Conservation (phyloP, 2,113 vertebrate species). For the Anthoscopus minutus region DNA sequence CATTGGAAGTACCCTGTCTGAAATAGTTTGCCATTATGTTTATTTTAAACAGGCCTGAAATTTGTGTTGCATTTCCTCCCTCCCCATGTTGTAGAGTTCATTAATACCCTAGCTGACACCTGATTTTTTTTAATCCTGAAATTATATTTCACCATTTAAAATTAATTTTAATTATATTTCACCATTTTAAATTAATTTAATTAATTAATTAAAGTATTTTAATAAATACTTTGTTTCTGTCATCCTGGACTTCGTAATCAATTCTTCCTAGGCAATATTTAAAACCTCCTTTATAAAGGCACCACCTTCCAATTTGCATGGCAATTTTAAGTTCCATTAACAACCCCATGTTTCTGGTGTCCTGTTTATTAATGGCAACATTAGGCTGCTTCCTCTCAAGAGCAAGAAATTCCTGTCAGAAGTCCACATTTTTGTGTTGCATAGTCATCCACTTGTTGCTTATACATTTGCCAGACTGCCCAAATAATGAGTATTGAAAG, state of each 20-base stretch:
- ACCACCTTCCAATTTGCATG: not conserved
- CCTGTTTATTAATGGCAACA: not conserved
- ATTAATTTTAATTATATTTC: too few relatives aligned
- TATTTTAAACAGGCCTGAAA: not conserved
- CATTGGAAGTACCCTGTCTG: not conserved
- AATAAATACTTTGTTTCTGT: not conserved
- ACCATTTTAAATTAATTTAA: too few relatives aligned
- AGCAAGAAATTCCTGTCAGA: conserved; percentile 3
- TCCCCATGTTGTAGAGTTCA: not conserved
- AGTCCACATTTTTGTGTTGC: not conserved
- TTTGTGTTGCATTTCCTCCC: not conserved
- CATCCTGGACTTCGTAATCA: not conserved
- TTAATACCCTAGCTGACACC: not conserved
- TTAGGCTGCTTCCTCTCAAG: not conserved
- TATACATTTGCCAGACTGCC: not conserved
- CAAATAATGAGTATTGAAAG: not conserved
- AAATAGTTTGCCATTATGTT: not conserved
- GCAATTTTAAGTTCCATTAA: not conserved
- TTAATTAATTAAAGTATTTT: too few relatives aligned
- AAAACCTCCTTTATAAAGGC: not conserved
- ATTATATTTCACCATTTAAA: too few relatives aligned
- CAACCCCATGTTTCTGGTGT: not conserved
- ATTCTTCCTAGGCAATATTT: not conserved
- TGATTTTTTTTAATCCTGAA: not conserved
- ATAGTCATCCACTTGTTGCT: not conserved